Evolutionary conservation across 2,888 invertebrate species (phyloP), one percentile per base, ranked within the genome.

Genomic region (Antitype chi): DNA sequence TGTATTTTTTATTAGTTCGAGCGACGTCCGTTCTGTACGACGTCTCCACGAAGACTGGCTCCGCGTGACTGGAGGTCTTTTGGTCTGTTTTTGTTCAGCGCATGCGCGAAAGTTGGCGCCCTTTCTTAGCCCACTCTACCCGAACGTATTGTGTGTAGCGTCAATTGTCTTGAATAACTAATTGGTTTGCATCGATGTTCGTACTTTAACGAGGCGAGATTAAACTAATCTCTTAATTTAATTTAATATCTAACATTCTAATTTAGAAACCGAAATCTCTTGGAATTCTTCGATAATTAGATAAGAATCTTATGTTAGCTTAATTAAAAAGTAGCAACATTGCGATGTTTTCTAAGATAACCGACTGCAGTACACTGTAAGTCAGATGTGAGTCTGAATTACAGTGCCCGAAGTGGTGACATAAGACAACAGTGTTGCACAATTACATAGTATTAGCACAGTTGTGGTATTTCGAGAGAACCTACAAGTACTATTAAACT

Each of bases 141-240:
- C 89, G 85, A 93, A 92, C 91, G 93, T 95, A 95, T 95, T 95
- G 94, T 95, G 91, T 94, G 92, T 91, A 88, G 90, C 93, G 93
- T 94, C 95, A 95, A 95, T 96, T 96, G 94, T 95, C 94, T 95
- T 92, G 92, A 93, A 94, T 94, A 92, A 92, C 92, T 95, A 95
- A 96, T 96, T 95, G 94, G 93, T 93, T 81, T 77, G 79, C 82
- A 85, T 89, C 81, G 79, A 85, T 82, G 78, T 78, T 72, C 74
- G 78, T 77, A 69, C 70, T 76, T 69, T 67, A 83, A 79, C 62
- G 71, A 84, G 63, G 17, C 72, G 59, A 74, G 70, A 71, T 85
- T 81, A 64, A 76, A 62, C 32, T 69, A 60, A 85, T 70, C 38
- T 63, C n/a, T n/a, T 23, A 53, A 38, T 70, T 71, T 71, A 32